Evolutionary conservation across 2,888 invertebrate species (phyloP).

Genomic region (Scaptodrosophila latifasciaeformis): DNA sequence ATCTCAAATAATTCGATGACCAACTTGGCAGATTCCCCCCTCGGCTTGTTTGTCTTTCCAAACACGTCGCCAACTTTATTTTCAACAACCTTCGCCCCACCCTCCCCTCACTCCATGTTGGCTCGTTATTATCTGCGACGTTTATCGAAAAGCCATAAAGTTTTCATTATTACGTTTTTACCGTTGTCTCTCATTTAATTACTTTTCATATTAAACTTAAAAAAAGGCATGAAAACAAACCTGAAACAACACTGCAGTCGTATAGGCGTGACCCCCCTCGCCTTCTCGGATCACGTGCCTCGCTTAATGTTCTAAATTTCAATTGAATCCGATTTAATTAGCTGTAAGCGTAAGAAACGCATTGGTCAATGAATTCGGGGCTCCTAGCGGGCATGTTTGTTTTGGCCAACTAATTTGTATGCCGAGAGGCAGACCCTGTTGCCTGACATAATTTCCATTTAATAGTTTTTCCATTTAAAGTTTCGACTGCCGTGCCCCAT

Average conservation of each 20-base stretch:
- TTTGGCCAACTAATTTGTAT: conserved; percentile 50
- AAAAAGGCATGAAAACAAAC: conserved; percentile 17
- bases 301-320: conserved; percentile 65
- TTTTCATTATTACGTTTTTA: conserved; percentile 65
- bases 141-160: conserved; percentile 66
- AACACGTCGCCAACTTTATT: conserved; percentile 33
- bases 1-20: too few relatives aligned
- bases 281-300: conserved; percentile 51
- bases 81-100: conserved; percentile 4
- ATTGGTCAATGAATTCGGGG: background rate
- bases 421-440: conserved; percentile 22
- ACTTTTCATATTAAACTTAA: conserved; percentile 51
- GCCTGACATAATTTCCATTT: conserved; percentile 64
- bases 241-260: background rate
- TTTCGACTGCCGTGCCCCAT: background rate
- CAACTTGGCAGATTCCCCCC: too few relatives aligned
- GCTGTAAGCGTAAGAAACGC: conserved; percentile 60
- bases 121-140: conserved; percentile 43
- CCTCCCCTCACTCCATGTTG: too few relatives aligned
- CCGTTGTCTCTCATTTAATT: conserved; percentile 60
- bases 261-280: too few relatives aligned
- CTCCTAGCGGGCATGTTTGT: too few relatives aligned
- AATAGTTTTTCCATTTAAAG: conserved; percentile 42
- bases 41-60: conserved; percentile 28
- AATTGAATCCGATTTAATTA: conserved; percentile 68